Evolutionary conservation across 2,113 vertebrate genomes (phyloP).

Genomic region (Phalacrocorax aristotelis): DNA sequence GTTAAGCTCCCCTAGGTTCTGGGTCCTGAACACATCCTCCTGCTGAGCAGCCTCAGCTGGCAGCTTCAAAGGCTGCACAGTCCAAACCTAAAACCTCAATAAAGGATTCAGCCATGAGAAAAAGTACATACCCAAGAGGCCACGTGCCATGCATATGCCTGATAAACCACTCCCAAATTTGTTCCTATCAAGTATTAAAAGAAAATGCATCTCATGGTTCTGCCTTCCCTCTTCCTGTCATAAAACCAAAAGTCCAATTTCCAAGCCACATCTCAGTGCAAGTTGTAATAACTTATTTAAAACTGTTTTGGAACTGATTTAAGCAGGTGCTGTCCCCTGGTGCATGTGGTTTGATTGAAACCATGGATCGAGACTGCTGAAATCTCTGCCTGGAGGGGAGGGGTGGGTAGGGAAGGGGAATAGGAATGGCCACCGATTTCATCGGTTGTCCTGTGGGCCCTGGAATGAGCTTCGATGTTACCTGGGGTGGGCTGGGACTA

Average conservation of each 20-base stretch:
- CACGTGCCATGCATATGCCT: conserved; percentile 22
- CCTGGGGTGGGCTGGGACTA: not conserved
- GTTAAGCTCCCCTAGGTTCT: not conserved
- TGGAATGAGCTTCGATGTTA: not conserved
- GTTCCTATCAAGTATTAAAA: not conserved
- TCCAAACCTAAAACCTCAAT: not conserved
- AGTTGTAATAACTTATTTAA: not conserved
- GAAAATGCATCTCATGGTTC: not conserved
- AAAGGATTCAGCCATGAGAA: not conserved
- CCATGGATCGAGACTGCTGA: not conserved
- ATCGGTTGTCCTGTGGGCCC: rapidly evolving
- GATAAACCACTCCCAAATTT: not conserved
- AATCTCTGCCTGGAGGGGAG: not conserved
- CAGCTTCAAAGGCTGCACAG: conserved; percentile 36
- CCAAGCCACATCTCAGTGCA: rapidly evolving
- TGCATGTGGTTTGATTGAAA: not conserved
- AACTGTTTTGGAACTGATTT: not conserved
- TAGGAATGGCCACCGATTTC: not conserved
- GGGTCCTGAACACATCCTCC: not conserved
- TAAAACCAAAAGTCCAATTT: not conserved
- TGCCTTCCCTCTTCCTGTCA: not conserved
- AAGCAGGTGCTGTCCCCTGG: not conserved
- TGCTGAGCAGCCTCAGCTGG: conserved; percentile 18
- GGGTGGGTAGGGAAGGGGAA: not conserved
- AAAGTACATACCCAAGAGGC: not conserved